Conservation (phyloP, 2,113 vertebrate species). For the Mesocricetus auratus region DNA sequence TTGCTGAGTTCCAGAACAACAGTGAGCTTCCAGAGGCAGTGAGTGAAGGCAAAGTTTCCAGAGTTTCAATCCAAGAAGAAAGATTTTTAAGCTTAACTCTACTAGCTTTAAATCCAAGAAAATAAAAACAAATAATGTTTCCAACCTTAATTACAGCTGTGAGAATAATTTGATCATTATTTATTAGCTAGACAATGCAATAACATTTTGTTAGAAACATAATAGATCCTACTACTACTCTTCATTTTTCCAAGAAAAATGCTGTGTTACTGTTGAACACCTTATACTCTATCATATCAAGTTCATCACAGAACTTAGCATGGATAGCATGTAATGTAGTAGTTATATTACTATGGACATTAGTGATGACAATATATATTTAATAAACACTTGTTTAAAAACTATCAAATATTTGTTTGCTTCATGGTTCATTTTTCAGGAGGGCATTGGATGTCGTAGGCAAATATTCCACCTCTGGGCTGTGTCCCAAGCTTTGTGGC, state of each 20-base stretch:
- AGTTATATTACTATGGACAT: neutral
- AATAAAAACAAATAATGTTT: constrained; percentile 27
- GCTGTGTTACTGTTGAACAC: neutral
- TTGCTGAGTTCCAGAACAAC: neutral
- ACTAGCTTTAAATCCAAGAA: constrained; percentile 9
- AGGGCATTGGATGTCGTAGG: neutral
- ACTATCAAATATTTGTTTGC: neutral
- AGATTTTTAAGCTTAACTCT: neutral
- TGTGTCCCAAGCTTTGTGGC: neutral
- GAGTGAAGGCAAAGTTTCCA: neutral
- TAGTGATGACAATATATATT: neutral
- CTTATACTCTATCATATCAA: neutral
- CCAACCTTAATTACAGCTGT: neutral
- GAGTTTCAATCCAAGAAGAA: neutral
- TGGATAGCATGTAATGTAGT: neutral
- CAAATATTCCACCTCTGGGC: neutral
- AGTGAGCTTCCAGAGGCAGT: neutral
- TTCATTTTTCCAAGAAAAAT: neutral
- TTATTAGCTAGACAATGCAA: neutral
- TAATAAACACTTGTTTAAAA: constrained; percentile 40
- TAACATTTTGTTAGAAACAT: neutral
- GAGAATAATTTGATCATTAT: constrained; percentile 9
- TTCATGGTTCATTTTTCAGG: neutral
- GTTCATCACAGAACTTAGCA: neutral
- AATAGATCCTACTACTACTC: neutral